Evolutionary conservation across 2,797 vertebrate genomes (phyloP), one percentile per base, ranked within the genome.

Genomic region (Typhlichthys subterraneus): DNA sequence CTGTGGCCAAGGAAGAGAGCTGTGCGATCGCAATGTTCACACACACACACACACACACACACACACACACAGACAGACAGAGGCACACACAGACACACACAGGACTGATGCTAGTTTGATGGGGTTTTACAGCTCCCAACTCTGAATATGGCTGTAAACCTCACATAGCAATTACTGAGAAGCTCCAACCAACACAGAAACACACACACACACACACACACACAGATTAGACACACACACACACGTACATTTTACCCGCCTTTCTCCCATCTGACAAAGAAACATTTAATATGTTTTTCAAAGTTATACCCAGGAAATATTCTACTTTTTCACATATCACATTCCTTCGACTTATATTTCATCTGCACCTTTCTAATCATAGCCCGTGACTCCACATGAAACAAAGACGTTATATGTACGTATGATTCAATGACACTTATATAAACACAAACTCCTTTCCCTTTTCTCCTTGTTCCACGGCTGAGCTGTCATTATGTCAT

Each of bases 401-500:
- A 81, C 79, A 79, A 66, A 75, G 62, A 67, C 57, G 53, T 73
- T 59, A 47, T 73, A 45, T 63, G 17, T 54, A 45, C 48, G 12
- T 33, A 63, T 54, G 57, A 48, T 33, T 61, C 63, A 53, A 53
- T 79, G 64, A 49, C 63, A 46, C 58, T 45, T 51, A 19, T 49
- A 63, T 12, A 52, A 57, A 64, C 51, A 67, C 61, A 69, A 63
- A 69, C 67, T 64, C 46, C 69, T 80, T 80, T 81, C 47, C 69
- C 73, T 70, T 74, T 74, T 80, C 67, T 65, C 69, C 66, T 71
- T 63, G 47, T 73, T 74, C 47, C 71, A 46, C 45, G 62, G 67
- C 1, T 2, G 53, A 82, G 72, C 72, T 85, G 82, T 88, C 76
- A 92, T 90, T 87, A 87, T 81, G 75, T 79, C 60, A 79, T 84